Base-by-base conservation (phyloP, 2,888 invertebrate genomes). In the Dryocosmus kuriphilus region DNA sequence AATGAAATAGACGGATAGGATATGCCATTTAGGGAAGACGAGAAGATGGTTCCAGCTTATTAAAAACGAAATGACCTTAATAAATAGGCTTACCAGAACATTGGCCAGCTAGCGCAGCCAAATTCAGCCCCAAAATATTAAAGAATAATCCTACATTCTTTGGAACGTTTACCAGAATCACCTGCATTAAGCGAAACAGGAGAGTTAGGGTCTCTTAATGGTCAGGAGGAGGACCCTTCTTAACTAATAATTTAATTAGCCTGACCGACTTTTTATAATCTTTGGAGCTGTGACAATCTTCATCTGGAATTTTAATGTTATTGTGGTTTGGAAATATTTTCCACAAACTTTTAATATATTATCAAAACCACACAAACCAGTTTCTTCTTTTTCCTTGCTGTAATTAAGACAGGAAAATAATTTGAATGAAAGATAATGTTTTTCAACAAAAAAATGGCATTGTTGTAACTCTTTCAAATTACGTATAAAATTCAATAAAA, bases 11-110 rank as follows among this genome's bases (percentile, higher is more conserved):
- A 41, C 41, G 41, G 16, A 74, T 32, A 35, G 46, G 8, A 75
- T 57, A 61, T 51, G 67, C 46, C n/a, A 51, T 78, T 77, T 74
- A 80, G 32, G 75, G 41, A 55, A 62, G 74, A 41, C 74, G 73
- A 78, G 71, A 77, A 78, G 74, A 74, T 77, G 81, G 81, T 81
- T 85, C 85, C 84, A 83, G 86, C 86, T 88, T 88, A 88, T 88
- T 88, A 88, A 88, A 88, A 87, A 83, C 85, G 83, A 83, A 88
- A 88, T 83, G 80, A 82, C 85, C 80, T 86, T 86, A 86, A 88
- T 88, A 88, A 88, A 88, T 85, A 88, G 78, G 46, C 30, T 61
- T 75, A 35, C 22, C 30, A 65, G 19, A 77, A 38, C 57, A 11
- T 32, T 35, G 19, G 38, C 22, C 38, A 65, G 24, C 65, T 24